Conservation (phyloP, 2,113 vertebrate species). For the Patagioenas fasciata region DNA sequence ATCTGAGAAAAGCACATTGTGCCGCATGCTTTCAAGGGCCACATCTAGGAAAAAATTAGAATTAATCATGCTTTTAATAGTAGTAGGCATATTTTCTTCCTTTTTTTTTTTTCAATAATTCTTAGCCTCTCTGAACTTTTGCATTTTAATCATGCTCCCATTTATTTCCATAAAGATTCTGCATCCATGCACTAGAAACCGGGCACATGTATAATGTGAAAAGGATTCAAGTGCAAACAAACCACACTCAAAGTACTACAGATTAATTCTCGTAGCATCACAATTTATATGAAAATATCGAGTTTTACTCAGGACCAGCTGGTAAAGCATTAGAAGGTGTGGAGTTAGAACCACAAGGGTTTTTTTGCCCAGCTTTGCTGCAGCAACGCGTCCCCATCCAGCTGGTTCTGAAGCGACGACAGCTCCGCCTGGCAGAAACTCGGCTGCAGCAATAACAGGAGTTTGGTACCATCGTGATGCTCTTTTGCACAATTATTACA, state of each 20-base stretch:
- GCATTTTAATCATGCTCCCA: not conserved
- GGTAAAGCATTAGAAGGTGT: not conserved
- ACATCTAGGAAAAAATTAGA: not conserved
- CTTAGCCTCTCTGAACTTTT: not conserved
- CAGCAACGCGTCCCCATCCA: not conserved
- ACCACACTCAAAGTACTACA: not conserved
- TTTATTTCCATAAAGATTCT: not conserved
- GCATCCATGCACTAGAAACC: not conserved
- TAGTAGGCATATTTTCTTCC: not conserved
- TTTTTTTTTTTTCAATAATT: not conserved
- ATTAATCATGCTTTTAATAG: not conserved
- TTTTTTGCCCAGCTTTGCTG: not conserved
- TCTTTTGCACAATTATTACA: not conserved
- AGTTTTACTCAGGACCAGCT: not conserved
- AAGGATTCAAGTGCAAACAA: not conserved
- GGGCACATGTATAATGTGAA: not conserved
- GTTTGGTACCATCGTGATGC: rapidly evolving
- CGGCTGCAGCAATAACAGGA: not conserved
- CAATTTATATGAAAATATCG: not conserved
- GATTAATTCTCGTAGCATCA: not conserved
- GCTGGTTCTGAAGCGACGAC: not conserved
- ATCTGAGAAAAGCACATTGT: not conserved
- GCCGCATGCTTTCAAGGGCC: not conserved
- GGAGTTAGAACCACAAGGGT: not conserved
- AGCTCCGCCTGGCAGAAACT: not conserved